phyloP scores from a whole-genome alignment of 2,113 vertebrate species.

The Pimephales promelas region DNA sequence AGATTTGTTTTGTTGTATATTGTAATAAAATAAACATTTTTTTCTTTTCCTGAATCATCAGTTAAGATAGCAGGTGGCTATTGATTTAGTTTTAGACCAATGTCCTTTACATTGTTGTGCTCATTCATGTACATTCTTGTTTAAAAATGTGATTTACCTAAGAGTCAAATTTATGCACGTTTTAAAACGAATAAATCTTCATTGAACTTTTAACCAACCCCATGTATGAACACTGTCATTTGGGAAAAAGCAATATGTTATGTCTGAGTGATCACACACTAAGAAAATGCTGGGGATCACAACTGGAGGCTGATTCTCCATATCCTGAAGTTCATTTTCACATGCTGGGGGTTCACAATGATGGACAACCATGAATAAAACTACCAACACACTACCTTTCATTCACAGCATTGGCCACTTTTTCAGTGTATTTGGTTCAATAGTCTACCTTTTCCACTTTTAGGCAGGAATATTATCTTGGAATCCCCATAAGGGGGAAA shows the following conservation, averaged over 20 bases:
- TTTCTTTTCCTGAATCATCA: background rate
- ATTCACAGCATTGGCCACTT: background rate
- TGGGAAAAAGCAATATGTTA: conserved; percentile 41
- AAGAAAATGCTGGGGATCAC: conserved; percentile 32
- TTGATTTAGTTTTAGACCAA: background rate
- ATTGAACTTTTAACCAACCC: conserved; percentile 25
- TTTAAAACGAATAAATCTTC: conserved; percentile 19
- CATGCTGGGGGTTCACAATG: conserved; percentile 11
- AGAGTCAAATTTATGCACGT: background rate
- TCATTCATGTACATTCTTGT: conserved; percentile 3
- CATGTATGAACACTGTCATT: conserved; percentile 15
- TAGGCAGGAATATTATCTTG: background rate
- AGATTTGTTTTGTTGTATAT: no score
- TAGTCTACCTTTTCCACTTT: background rate
- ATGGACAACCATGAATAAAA: conserved; percentile 14
- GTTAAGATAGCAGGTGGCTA: background rate
- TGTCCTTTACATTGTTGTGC: background rate
- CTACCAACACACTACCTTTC: background rate
- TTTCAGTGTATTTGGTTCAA: background rate
- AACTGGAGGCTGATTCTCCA: conserved; percentile 34
- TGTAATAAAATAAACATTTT: background rate
- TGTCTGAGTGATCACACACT: conserved; percentile 42
- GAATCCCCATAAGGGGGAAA: background rate
- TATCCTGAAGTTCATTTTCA: conserved; percentile 31
- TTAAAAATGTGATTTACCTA: conserved; percentile 25